Evolutionary conservation across 1,140 invertebrate genomes (phyloP), one percentile per base, ranked within the genome.

Genomic region (Caenorhabditis elegans): DNA sequence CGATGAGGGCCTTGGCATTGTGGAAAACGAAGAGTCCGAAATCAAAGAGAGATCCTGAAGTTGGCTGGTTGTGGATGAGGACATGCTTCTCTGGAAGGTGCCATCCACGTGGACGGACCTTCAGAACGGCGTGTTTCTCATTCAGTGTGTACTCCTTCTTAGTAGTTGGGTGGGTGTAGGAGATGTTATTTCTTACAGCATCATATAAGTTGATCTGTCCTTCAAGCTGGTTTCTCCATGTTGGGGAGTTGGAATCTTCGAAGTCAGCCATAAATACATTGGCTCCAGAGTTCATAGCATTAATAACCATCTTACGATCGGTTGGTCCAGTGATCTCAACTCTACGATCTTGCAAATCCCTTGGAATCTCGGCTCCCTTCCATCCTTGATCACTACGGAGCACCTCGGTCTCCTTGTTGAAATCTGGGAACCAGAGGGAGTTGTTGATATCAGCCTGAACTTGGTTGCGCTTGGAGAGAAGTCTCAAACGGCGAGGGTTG

Each of bases 41-140:
- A 89, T 94, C 93, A 82, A 94, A 91, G 10, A 94, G 85, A 13
- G 93, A 91, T 2, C 93, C 93, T 39, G 92, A 92, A 24, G 93
- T 91, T 90, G 92, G 92, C 87, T 92, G 92, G 0, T 93, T 93
- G 88, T 93, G 91, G 77, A 94, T 92, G 88, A 93, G 89, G 83
- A 94, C 91, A 86, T 94, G 93, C 87, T 93, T 92, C 88, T 94
- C 93, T 48, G 92, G 91, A 91, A 94, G 93, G 89, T 94, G 94
- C 93, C 93, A 94, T 22, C 93, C 93, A 86, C 93, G 89, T 1
- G 93, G 93, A 84, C 93, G 90, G 11, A 94, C 86, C 92, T 94
- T 93, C 19, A 94, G 86, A 22, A 93, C 86, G n/a, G 88, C 89
- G 48, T 76, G 80, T 17, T 89, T 78, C 60, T 89, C 76, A 34